A percentile compares a stretch with the other conserved stretches of the same genome.
Conservation (phyloP, 2,113 vertebrate genomes). For the Apodemus sylvaticus region DNA sequence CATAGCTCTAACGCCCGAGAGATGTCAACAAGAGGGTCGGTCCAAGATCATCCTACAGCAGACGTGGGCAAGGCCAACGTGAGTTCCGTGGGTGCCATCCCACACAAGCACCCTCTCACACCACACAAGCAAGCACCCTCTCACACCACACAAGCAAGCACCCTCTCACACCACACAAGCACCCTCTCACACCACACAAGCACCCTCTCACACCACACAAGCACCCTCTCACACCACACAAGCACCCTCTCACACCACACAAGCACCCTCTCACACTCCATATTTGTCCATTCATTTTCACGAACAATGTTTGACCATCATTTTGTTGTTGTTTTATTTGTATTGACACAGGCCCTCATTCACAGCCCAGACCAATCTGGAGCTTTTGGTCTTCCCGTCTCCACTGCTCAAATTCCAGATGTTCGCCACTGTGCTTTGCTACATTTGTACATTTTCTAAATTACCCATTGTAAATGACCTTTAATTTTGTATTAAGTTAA, state of each 20-base stretch:
- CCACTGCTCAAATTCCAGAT: neutral
- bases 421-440: neutral
- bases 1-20: neutral
- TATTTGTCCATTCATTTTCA: neutral
- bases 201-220: too few species aligned
- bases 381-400: neutral
- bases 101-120: neutral
- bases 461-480: conserved; percentile 23
- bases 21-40: too few species aligned
- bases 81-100: neutral
- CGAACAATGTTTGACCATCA: neutral
- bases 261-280: neutral
- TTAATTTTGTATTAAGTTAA: conserved; percentile 12
- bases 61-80: neutral
- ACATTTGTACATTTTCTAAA: conserved; percentile 1
- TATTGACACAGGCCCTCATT: neutral
- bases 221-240: neutral
- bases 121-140: too few species aligned
- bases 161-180: too few species aligned
- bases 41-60: too few species aligned
- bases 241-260: neutral
- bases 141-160: too few species aligned
- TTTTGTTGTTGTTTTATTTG: neutral
- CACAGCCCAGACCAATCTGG: neutral
- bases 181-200: too few species aligned